Base-by-base conservation (phyloP, 1,140 invertebrate genomes). In the Cotesia glomerata region DNA sequence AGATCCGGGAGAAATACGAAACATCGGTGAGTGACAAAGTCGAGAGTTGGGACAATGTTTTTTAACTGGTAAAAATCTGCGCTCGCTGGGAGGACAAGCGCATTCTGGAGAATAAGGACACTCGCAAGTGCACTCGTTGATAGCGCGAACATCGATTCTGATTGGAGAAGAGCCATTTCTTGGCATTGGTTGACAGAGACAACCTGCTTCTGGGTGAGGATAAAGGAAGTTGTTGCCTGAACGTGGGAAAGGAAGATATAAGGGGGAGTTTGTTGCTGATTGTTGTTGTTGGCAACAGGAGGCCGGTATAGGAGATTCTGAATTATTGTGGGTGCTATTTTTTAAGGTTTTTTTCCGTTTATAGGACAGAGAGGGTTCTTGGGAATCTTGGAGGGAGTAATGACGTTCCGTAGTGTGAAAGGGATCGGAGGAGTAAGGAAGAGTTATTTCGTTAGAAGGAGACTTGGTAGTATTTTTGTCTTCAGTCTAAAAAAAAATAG, bases 101-200 rank as follows among this genome's bases (percentile, higher is more conserved):
- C 82, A 83, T 70, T 83, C 79, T 1, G 79, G 75, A 0, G 74
- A 72, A 4, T 76, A 78, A 0, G 75, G 74, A 70, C 76, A 80
- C 2, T 81, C 78, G 56, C 80, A 82, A 5, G 74, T 70, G 9
- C 81, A 82, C 13, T 80, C 77, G n/a, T 51, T 74, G 1, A 75
- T 56, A 0, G 79, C 74, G 16, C 75, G 70, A 0, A 70, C 80
- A 35, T 82, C 78, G 0, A 80, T 68, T 35, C 80, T 79, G 8
- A 79, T 72, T 2, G 82, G 81, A 3, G 75, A 76, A 14, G 81
- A 77, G 58, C 82, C 81, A 26, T 81, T 82, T 35, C 79, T 73
- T 1, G 75, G 74, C 69, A 77, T 75, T 5, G 81, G 80, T 34
- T 77, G 75, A 36, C 80, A 84, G 13, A 80, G 45, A 70, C 82